phyloP scores from a whole-genome alignment of 2,113 vertebrate species.

The Himantopus leucocephalus region DNA sequence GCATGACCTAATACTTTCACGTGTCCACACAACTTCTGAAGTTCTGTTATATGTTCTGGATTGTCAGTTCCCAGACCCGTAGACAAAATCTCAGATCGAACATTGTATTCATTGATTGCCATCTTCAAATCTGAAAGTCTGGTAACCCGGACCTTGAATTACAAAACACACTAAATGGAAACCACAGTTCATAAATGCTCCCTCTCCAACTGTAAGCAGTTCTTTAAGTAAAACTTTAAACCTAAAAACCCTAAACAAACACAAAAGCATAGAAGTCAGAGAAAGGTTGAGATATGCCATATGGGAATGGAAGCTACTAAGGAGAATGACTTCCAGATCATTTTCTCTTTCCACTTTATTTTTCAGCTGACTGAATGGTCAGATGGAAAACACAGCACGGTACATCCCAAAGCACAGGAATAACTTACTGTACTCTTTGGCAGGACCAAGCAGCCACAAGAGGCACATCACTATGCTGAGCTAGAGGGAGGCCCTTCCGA shows the following conservation, averaged over 20 bases:
- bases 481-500: not conserved
- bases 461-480: not conserved
- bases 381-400: not conserved
- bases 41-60: constrained; percentile 76
- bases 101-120: constrained; percentile 81
- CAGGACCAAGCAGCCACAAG: not conserved
- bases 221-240: not conserved
- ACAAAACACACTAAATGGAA: not conserved
- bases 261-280: accelerated
- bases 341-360: not conserved
- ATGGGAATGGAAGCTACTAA: not conserved
- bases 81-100: constrained; percentile 84
- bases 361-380: not conserved
- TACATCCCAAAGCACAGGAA: not conserved
- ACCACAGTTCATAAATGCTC: not conserved
- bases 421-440: too few relatives aligned
- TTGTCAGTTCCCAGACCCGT: constrained; percentile 84
- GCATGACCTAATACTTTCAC: not conserved
- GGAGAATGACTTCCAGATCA: not conserved
- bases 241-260: not conserved
- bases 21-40: constrained; percentile 67
- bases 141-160: constrained; percentile 80
- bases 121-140: constrained; percentile 76
- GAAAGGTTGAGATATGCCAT: not conserved
- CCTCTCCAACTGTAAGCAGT: not conserved